phyloP scores from a whole-genome alignment of 2,888 invertebrate genomes.

The Himalopsyche kuldschensis region DNA sequence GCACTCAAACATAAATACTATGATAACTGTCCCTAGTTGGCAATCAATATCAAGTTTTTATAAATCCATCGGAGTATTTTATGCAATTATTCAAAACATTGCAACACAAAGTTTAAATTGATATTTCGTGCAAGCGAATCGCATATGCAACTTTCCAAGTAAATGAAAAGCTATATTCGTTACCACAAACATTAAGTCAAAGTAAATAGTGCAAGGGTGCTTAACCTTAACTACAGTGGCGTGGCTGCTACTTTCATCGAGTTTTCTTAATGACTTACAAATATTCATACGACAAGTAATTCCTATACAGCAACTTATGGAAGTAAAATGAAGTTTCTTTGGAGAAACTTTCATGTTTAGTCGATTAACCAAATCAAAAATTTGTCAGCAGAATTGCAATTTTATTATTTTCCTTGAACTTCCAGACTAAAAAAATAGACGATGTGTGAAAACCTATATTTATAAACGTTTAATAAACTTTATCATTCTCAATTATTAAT shows the following conservation, averaged over 20 bases:
- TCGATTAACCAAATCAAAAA: not conserved
- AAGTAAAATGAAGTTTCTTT: not conserved
- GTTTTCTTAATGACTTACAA: not conserved
- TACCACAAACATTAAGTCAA: not conserved
- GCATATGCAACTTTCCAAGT: not conserved
- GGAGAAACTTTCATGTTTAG: not conserved
- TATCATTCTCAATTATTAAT: no score
- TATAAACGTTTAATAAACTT: no score
- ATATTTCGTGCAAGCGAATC: not conserved
- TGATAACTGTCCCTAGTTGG: no score
- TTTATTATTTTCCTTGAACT: no score
- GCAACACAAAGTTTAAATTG: not conserved
- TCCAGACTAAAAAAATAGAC: no score
- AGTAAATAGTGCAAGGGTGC: not conserved
- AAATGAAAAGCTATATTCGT: not conserved
- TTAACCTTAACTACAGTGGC: not conserved
- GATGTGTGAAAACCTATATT: no score
- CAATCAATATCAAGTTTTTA: no score
- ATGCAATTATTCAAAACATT: no score
- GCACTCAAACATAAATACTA: no score
- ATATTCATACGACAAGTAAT: not conserved
- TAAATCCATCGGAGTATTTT: no score
- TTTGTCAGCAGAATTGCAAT: no score
- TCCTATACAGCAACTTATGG: not conserved
- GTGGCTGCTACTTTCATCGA: not conserved